These are phyloP conservation scores for Drosophila melanosoma DNA, from an alignment of 2,888 invertebrate species.

Conservation along the genomic window DNA sequence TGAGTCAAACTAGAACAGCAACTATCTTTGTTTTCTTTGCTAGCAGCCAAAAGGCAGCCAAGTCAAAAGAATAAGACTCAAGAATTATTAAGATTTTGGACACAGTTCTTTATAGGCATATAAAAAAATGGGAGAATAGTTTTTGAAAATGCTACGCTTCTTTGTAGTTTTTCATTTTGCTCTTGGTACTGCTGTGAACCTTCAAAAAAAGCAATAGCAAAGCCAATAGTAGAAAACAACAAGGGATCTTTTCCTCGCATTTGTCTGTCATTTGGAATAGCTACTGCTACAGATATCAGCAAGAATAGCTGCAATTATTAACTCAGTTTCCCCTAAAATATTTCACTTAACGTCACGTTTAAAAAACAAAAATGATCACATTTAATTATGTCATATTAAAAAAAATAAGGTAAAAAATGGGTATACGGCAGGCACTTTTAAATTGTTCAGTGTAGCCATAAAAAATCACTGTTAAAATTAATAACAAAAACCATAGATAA, in stretches of 20 bases:
- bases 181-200: background rate
- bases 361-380: background rate
- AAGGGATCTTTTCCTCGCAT: background rate
- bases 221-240: background rate
- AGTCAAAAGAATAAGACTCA: background rate
- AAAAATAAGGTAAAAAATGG: background rate
- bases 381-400: background rate
- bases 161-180: background rate
- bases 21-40: conserved; percentile 14
- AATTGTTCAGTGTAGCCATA: background rate
- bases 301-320: background rate
- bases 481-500: conserved; percentile 2
- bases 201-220: background rate
- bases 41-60: background rate
- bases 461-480: background rate
- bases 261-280: background rate
- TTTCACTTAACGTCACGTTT: background rate
- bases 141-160: background rate
- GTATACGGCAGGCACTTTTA: background rate
- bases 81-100: background rate
- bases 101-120: background rate
- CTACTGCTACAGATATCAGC: background rate
- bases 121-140: background rate
- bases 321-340: background rate
- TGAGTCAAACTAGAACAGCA: conserved; percentile 30